Base-by-base conservation (phyloP, 2,888 invertebrate genomes). In the Lysandra bellargus region DNA sequence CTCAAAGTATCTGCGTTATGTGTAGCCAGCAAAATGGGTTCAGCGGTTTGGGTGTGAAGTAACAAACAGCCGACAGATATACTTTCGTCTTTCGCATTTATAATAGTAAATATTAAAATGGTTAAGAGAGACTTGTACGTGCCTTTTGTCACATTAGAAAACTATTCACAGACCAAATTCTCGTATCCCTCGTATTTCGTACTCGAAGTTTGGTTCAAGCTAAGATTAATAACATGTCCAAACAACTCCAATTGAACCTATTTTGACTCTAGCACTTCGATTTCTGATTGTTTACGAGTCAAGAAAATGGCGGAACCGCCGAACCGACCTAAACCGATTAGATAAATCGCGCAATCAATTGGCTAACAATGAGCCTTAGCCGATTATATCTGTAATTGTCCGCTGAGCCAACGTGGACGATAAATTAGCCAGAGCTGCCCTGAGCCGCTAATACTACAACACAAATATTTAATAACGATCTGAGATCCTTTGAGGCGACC, bases 391-490 rank as follows among this genome's bases (percentile, higher is more conserved):
- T 81, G 81, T 82, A 85, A 84, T 80, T 83, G 80, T 79, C 78
- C 79, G 78, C 81, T 83, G 61, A 82, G 82, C 83, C 84, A 83
- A 82, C 82, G 83, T 84, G 82, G 83, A 85, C 89, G 90, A 92
- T 92, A 90, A 91, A 93, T 94, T 92, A 93, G 91, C 90, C 88
- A 84, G 88, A 90, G 92, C 89, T 90, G 91, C 88, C 69, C 69
- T 12, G 69, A 33, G 88, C 86, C 88, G 89, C 93, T 94, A 94
- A 94, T 88, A 88, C 87, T 89, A 90, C 93, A 91, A 94, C 94
- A 94, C 94, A 94, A 94, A 94, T 94, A 94, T 94, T 94, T 94
- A 94, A 94, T 94, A 93, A 94, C 92, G 93, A 93, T 93, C 91
- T 91, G 85, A 91, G 92, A 91, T 91, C 90, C 89, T 88, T 88